These are phyloP conservation scores for Zhengitettix transpicula DNA, from an alignment of 2,888 invertebrate genomes.

Conservation along the genomic window DNA sequence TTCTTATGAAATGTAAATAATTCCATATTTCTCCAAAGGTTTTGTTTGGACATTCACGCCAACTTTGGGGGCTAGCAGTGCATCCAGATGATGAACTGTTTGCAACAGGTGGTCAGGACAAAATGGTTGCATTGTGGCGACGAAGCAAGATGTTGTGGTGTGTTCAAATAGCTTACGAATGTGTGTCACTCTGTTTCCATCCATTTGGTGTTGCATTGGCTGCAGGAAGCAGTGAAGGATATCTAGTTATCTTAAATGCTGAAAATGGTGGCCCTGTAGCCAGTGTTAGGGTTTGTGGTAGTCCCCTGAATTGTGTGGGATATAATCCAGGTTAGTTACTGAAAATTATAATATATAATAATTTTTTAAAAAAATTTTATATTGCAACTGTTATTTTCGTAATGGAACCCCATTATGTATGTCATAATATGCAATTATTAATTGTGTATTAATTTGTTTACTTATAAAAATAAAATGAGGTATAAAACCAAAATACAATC, in stretches of 20 bases:
- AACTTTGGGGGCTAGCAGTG: conserved; percentile 72
- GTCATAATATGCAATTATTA: too few species aligned
- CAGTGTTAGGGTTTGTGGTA: conserved; percentile 72
- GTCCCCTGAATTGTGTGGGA: conserved; percentile 68
- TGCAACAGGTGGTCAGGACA: conserved; percentile 83
- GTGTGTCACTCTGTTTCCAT: conserved; percentile 74
- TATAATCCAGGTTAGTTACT: conserved; percentile 46
- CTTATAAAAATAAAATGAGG: too few species aligned
- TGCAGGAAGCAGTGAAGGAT: conserved; percentile 79
- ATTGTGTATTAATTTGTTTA: too few species aligned
- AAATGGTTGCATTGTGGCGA: conserved; percentile 79
- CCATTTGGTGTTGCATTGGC: conserved; percentile 74
- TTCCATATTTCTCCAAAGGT: conserved; percentile 31
- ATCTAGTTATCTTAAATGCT: conserved; percentile 69
- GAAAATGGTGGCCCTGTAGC: conserved; percentile 73
- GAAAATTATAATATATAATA: neutral
- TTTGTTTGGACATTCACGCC: conserved; percentile 75
- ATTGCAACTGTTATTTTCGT: too few species aligned
- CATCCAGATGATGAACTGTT: conserved; percentile 85
- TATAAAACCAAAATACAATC: too few species aligned
- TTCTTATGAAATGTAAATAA: neutral
- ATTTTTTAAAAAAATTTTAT: too few species aligned
- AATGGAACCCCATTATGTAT: too few species aligned
- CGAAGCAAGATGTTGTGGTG: conserved; percentile 77
- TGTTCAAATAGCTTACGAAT: conserved; percentile 74